Evolutionary conservation across 2,113 vertebrate genomes (phyloP).

Genomic region (Eretmochelys imbricata): DNA sequence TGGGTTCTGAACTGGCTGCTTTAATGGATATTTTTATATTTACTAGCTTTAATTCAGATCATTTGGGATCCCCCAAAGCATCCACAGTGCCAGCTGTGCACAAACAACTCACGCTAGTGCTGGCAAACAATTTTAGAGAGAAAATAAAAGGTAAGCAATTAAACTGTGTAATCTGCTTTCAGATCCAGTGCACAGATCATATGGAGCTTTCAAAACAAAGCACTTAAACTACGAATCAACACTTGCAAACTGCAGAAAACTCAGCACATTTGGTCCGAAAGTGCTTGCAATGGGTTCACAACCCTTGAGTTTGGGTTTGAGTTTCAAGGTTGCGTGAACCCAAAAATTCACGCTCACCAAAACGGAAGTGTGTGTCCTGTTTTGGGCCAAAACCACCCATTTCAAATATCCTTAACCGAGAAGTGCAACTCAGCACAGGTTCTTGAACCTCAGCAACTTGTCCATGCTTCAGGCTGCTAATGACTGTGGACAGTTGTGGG

Average conservation of each 20-base stretch:
- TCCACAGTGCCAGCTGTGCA: conserved; percentile 13
- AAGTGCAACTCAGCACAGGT: background rate
- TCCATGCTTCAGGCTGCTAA: background rate
- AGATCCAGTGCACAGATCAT: conserved; percentile 2
- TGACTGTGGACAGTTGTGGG: background rate
- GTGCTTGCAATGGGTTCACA: background rate
- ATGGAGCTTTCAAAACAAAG: background rate
- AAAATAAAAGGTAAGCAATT: conserved; percentile 62
- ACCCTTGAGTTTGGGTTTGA: background rate
- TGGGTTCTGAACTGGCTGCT: background rate
- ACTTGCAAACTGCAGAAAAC: background rate
- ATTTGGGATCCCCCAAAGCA: conserved; percentile 37
- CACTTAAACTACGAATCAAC: background rate
- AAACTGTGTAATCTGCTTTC: conserved; percentile 40
- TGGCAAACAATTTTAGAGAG: conserved; percentile 46
- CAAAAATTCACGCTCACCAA: background rate
- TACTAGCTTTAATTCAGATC: conserved; percentile 40
- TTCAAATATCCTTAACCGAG: background rate
- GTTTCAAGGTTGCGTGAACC: background rate
- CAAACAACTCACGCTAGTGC: background rate
- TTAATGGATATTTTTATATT: conserved; percentile 1
- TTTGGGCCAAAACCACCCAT: fast-evolving
- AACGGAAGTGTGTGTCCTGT: background rate
- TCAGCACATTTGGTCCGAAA: background rate
- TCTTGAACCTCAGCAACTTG: background rate